These are phyloP conservation scores for Corvus hawaiiensis DNA, from an alignment of 2,113 vertebrate species.

Conservation along the genomic window DNA sequence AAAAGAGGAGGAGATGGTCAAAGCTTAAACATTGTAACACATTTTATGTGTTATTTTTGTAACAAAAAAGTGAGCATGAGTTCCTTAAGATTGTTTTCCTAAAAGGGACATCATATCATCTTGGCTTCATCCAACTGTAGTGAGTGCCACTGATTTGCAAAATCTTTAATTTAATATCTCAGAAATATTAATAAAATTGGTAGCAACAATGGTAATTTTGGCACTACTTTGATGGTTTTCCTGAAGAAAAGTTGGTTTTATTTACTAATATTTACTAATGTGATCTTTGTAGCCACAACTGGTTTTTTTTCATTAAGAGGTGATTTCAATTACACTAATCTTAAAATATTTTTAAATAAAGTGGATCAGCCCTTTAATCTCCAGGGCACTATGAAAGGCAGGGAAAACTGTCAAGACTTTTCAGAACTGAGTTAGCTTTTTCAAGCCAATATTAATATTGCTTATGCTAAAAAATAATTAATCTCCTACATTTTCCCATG, in stretches of 20 bases:
- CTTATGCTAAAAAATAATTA: background rate
- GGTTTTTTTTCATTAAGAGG: background rate
- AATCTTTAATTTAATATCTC: background rate
- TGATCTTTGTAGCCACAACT: background rate
- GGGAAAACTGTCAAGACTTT: background rate
- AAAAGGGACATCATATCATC: background rate
- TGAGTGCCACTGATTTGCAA: background rate
- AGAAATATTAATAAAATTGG: background rate
- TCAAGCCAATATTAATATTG: background rate
- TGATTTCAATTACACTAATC: background rate
- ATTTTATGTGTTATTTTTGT: background rate
- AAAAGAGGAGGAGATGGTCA: background rate
- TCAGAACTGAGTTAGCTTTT: background rate
- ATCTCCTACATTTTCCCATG: background rate
- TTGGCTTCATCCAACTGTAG: background rate
- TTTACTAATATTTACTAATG: background rate
- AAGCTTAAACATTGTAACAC: background rate
- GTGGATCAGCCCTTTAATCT: background rate
- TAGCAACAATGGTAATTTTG: background rate
- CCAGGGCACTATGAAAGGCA: background rate
- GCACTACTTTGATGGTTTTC: background rate
- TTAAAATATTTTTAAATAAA: background rate
- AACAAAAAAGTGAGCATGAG: background rate
- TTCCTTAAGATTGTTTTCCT: background rate
- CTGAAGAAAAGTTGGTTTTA: background rate